Percentiles rank a stretch among this genome's conserved stretches.
Evolutionary conservation across 2,113 vertebrate species (phyloP).

Genomic region (Platanista minor): DNA sequence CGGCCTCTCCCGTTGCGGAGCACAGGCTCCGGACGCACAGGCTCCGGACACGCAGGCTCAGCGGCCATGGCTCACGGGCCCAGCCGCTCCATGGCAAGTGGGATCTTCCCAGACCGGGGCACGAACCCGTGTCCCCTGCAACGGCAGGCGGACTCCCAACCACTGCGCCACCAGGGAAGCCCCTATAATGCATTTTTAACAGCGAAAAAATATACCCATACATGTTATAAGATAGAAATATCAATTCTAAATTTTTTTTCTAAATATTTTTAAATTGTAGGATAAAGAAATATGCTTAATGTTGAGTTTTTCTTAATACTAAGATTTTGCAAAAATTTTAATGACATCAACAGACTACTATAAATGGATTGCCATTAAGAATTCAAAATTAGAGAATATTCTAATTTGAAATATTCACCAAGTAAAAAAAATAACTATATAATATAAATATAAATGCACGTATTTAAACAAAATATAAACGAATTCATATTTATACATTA

Average conservation of each 20-base stretch:
- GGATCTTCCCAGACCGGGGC: too few relatives aligned
- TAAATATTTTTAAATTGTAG: background rate
- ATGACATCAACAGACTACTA: background rate
- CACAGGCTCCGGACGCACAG: too few relatives aligned
- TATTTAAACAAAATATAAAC: background rate
- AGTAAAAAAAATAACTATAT: background rate
- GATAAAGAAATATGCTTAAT: background rate
- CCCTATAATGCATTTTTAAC: background rate
- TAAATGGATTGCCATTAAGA: background rate
- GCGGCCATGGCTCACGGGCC: too few relatives aligned
- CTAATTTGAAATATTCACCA: background rate
- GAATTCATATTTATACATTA: background rate
- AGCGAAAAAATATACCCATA: background rate
- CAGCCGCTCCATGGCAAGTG: too few relatives aligned
- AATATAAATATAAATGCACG: background rate
- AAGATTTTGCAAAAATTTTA: slow-evolving; percentile 2
- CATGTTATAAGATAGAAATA: background rate
- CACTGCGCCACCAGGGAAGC: too few relatives aligned
- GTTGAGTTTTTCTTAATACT: background rate
- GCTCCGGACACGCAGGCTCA: too few relatives aligned
- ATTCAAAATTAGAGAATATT: background rate
- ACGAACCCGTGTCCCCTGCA: too few relatives aligned
- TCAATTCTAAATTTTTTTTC: background rate
- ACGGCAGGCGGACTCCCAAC: too few relatives aligned
- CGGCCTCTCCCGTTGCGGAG: too few relatives aligned